Base-by-base conservation (phyloP, 2,113 vertebrate genomes). In the Ranitomeya variabilis region DNA sequence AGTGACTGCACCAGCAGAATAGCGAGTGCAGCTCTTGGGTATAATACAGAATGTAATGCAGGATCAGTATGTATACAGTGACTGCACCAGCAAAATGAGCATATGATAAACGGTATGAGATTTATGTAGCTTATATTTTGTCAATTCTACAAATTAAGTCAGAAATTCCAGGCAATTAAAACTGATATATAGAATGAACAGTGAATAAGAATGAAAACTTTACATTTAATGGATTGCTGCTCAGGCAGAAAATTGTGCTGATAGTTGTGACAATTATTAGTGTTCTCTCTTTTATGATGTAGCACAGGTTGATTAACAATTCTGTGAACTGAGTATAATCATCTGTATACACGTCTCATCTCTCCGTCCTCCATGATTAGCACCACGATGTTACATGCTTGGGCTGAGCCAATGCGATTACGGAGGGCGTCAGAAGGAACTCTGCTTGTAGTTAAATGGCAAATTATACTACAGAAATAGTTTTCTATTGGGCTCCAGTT, bases 291-390 rank as follows among this genome's bases (percentile, higher is more conserved):
- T 64, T 60, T 45, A 51, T 66, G 18, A 19, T 11, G 64, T 52
- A 83, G 18, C 31, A 66, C 52, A 52, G 60, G 60, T 66, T 83
- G 37, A 83, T 66, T 83, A 66, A 60, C 60, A 66, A 83, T 83
- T 83, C 80, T 66, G 37, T 51, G 60, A 45, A 83, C 31, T 51
- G 9, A 51, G 51, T 7, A 13, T 21, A 83, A 83, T 83, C 60
- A 83, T 18, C 62, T 64, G 7, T 82, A 82, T 21, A 64, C 52
- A 62, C 60, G 19, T 9, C 62, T 45, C 21, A 19, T 66, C 80
- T 66, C 13, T 51, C 13, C 60, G 64, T 67, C 62, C 81, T 67
- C 81, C 37, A 52, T 83, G 37, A 83, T 83, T 69, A 83, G 81
- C 81, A 51, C 51, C 37, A 52, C 4, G 69, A 52, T 69, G 62